Conservation (phyloP, 2,797 vertebrate species). For the Champsocephalus esox region DNA sequence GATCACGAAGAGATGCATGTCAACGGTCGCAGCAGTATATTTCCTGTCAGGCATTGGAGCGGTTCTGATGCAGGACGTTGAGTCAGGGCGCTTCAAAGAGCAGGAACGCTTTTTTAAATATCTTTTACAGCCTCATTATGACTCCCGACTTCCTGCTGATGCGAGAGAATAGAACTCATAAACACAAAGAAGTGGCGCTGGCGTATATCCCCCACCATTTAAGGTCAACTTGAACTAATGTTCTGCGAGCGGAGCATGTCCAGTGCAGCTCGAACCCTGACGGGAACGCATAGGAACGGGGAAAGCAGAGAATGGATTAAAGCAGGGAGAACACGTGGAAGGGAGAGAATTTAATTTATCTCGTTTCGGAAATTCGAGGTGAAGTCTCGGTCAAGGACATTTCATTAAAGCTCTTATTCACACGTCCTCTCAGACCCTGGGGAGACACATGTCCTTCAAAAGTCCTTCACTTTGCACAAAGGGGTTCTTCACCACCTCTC, state of each 20-base stretch:
- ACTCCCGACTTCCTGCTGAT: conserved; percentile 69
- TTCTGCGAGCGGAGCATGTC: background rate
- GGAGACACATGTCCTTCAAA: no score
- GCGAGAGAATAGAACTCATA: conserved; percentile 32
- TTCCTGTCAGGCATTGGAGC: conserved; percentile 1
- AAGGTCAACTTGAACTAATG: no score
- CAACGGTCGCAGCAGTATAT: background rate
- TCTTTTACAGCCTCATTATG: conserved; percentile 58
- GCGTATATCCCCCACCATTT: no score
- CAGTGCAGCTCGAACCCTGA: background rate
- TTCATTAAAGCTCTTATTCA: background rate
- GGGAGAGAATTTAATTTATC: background rate
- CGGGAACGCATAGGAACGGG: no score
- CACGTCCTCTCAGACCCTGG: background rate
- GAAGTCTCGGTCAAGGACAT: conserved; percentile 34
- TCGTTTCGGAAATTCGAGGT: background rate
- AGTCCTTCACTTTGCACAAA: conserved; percentile 6
- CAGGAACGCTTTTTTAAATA: conserved; percentile 62
- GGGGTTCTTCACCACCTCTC: no score
- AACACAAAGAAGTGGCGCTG: conserved; percentile 19
- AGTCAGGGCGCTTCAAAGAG: conserved; percentile 65
- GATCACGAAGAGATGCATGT: background rate
- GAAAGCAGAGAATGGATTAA: background rate
- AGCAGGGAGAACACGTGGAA: background rate
- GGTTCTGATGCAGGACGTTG: background rate